Percentiles rank a stretch among this genome's conserved stretches.
Conservation (phyloP, 2,797 vertebrate species). For the Rachycentron canadum region DNA sequence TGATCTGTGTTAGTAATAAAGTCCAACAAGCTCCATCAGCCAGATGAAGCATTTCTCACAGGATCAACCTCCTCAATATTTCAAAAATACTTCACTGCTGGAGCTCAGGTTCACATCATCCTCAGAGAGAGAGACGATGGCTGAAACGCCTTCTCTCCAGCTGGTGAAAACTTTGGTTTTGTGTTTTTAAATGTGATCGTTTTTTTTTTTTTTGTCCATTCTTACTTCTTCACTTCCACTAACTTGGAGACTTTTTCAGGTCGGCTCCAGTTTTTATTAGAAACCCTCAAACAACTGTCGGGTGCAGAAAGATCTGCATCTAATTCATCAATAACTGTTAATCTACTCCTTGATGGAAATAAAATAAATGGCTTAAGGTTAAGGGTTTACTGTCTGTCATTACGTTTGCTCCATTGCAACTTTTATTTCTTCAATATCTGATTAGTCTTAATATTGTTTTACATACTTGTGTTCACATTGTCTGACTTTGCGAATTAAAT, state of each 20-base stretch:
- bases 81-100: not conserved
- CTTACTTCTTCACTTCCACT: not conserved
- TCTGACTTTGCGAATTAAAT: not conserved
- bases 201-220: not conserved
- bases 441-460: not conserved
- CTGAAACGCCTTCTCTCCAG: not conserved
- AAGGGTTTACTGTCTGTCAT: not conserved
- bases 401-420: not conserved
- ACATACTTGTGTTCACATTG: not conserved
- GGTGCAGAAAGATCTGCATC: not conserved
- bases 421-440: not conserved
- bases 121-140: not conserved
- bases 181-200: not conserved
- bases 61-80: not conserved
- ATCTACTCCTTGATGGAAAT: not conserved
- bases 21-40: not conserved
- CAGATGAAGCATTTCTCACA: not conserved
- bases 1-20: not conserved
- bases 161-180: not conserved
- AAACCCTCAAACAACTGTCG: not conserved
- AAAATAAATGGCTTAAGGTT: not conserved
- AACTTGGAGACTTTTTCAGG: not conserved
- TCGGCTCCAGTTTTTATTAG: not conserved
- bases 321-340: not conserved
- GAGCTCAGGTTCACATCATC: not conserved